A percentile compares a stretch with the other conserved stretches of the same genome.
Conservation (phyloP, 1,140 invertebrate species). For the Spodoptera litura region DNA sequence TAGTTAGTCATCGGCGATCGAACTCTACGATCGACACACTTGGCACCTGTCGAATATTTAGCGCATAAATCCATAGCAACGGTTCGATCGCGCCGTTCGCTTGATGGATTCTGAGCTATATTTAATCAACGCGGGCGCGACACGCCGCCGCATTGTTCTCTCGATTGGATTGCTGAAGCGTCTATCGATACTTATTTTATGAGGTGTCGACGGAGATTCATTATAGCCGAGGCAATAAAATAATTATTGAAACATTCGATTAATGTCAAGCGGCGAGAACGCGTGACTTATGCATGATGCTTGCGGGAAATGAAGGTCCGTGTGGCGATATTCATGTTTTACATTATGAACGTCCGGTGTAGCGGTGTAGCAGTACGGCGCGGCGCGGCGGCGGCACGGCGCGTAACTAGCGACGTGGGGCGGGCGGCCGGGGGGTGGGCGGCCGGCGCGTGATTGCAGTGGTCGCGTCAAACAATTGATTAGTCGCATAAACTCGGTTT, state of each 20-base stretch:
- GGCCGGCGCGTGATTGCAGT: conserved; percentile 82
- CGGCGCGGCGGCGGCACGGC: conserved; percentile 2
- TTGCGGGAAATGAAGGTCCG: not conserved
- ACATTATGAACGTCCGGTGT: conserved; percentile 19
- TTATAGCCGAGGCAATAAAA: conserved; percentile 55
- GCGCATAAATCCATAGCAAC: conserved; percentile 85
- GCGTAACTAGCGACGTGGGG: conserved; percentile 27
- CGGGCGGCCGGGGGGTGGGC: conserved; percentile 41
- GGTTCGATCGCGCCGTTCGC: conserved; percentile 72
- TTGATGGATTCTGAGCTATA: conserved; percentile 84
- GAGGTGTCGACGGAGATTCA: conserved; percentile 57
- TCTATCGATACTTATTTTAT: conserved; percentile 66
- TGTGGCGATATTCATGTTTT: conserved; percentile 38
- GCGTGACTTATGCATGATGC: conserved; percentile 24
- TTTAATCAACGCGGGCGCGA: conserved; percentile 79
- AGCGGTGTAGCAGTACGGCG: not conserved
- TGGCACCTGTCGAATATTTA: conserved; percentile 86
- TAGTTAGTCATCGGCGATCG: conserved; percentile 83
- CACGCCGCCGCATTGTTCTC: conserved; percentile 78
- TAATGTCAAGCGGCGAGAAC: conserved; percentile 27
- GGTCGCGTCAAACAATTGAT: conserved; percentile 86
- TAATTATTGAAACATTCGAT: conserved; percentile 40
- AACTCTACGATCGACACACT: conserved; percentile 84
- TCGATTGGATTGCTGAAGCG: conserved; percentile 70
- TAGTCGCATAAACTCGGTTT: conserved; percentile 86